These are phyloP conservation scores for Creontiades dilutus DNA, from an alignment of 2,888 invertebrate species.

Conservation along the genomic window DNA sequence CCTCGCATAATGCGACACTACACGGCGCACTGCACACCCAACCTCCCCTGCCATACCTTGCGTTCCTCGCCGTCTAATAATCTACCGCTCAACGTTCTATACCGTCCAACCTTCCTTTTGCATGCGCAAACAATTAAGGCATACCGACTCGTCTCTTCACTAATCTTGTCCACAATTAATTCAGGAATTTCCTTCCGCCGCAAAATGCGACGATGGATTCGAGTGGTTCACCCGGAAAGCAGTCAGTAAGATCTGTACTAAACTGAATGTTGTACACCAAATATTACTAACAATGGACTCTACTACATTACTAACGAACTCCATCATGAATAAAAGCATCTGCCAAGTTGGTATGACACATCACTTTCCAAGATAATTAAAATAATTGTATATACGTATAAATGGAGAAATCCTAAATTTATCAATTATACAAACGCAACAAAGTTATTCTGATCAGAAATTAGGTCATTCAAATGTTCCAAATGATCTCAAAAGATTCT, in stretches of 20 bases:
- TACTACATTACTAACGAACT: too few relatives aligned
- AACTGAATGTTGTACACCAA: too few relatives aligned
- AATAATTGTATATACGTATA: too few relatives aligned
- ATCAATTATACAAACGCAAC: too few relatives aligned
- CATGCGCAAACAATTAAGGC: constrained; percentile 35
- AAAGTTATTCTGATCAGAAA: too few relatives aligned
- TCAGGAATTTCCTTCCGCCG: constrained; percentile 1
- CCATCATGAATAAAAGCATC: too few relatives aligned
- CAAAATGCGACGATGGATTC: not conserved
- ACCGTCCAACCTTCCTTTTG: not conserved
- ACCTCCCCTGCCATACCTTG: not conserved
- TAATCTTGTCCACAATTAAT: constrained; percentile 32
- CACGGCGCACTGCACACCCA: not conserved
- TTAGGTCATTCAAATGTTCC: too few relatives aligned
- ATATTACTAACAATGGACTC: too few relatives aligned
- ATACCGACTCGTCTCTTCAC: constrained; percentile 19
- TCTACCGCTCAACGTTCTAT: not conserved
- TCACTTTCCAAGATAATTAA: too few relatives aligned
- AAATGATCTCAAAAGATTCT: too few relatives aligned
- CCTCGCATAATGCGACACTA: constrained; percentile 16
- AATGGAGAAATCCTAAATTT: too few relatives aligned
- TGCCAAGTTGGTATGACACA: too few relatives aligned
- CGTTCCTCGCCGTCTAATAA: constrained; percentile 29
- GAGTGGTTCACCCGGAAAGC: not conserved
- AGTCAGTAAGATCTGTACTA: not conserved